Conservation (phyloP, 2,113 vertebrate genomes). For the Mesoclemmys tuberculata region DNA sequence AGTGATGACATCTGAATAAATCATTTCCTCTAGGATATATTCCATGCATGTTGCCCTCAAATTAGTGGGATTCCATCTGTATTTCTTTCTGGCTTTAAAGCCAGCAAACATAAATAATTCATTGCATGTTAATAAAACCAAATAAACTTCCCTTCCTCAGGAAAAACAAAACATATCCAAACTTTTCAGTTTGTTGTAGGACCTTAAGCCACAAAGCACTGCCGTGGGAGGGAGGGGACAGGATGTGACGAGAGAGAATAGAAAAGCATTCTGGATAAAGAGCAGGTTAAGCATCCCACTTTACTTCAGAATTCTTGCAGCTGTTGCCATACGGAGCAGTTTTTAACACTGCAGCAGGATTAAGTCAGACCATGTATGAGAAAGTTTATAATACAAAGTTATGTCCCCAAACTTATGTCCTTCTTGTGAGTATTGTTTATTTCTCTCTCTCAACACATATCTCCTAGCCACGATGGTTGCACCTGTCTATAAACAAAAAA, state of each 20-base stretch:
- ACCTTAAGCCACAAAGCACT: not conserved
- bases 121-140: slow-evolving; percentile 8
- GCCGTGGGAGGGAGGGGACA: not conserved
- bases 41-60: slow-evolving; percentile 2
- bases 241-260: not conserved
- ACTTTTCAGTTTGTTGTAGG: slow-evolving; percentile 8
- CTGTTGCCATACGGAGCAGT: not conserved
- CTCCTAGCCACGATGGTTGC: not conserved
- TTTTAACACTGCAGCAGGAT: not conserved
- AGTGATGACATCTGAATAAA: slow-evolving; percentile 31
- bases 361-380: not conserved
- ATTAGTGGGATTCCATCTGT: slow-evolving; percentile 26
- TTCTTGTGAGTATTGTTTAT: not conserved
- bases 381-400: not conserved
- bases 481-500: not conserved
- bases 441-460: not conserved
- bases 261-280: slow-evolving; percentile 7
- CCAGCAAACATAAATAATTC: not conserved
- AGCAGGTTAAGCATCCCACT: not conserved
- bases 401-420: slow-evolving; percentile 17
- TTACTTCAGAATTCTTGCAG: slow-evolving; percentile 25
- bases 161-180: not conserved
- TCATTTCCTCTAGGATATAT: slow-evolving; percentile 7
- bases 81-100: not conserved
- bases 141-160: not conserved